Conservation (phyloP, 2,797 vertebrate genomes). For the Chrysocyon brachyurus region DNA sequence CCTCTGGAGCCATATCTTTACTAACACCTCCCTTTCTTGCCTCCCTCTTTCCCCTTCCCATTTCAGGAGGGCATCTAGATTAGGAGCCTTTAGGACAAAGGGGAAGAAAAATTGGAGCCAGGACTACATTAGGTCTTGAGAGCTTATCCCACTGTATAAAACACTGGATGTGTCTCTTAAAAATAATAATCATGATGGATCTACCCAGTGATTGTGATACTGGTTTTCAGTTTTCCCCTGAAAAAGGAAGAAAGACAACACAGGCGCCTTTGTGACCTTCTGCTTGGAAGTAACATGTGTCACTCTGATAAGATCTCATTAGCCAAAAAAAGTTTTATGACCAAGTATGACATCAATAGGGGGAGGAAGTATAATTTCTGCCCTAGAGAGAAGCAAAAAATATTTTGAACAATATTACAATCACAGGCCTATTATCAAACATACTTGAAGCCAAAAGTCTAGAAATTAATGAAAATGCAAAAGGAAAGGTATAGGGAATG, state of each 20-base stretch:
- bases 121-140: not conserved
- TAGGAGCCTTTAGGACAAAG: not conserved
- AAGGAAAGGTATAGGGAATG: not conserved
- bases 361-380: not conserved
- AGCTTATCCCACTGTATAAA: slow-evolving; percentile 8
- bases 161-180: not conserved
- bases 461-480: slow-evolving; percentile 20
- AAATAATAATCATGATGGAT: not conserved
- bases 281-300: not conserved
- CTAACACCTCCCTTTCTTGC: not conserved
- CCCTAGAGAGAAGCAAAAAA: not conserved
- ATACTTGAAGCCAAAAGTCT: not conserved
- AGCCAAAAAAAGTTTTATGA: not conserved
- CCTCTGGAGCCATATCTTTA: not conserved
- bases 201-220: not conserved
- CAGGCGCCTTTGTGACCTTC: not conserved
- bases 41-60: not conserved
- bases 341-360: not conserved
- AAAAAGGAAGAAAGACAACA: not conserved
- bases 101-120: not conserved
- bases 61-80: not conserved
- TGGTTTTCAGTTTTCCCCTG: not conserved
- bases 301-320: not conserved
- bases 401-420: slow-evolving; percentile 13
- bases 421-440: not conserved